Base-by-base conservation (phyloP, 2,888 invertebrate genomes). In the Calameuta filiformis region DNA sequence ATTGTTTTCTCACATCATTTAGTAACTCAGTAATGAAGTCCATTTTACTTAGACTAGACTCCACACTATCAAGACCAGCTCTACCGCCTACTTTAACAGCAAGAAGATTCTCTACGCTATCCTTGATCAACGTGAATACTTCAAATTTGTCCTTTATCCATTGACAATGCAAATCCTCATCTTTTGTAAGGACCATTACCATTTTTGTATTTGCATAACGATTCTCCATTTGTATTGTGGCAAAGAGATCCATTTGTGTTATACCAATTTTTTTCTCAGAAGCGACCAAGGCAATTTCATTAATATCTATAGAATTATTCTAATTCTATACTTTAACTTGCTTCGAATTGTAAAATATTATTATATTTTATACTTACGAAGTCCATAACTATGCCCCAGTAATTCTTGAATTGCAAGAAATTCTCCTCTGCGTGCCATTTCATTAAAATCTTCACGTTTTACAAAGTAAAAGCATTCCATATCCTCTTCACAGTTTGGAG, bases 311-410 rank as follows among this genome's bases (percentile, higher is more conserved):
- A 82, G 81, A 33, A 31, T 15, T 34, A 9, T 71, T 34, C 1
- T 31, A 23, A 56, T 56, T 56, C 23, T 23, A 23, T 56, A 56
- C 6, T 56, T 23, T 23, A 56, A 56, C 56, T 56, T 9, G 0
- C 23, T 23, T 56, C 23, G 56, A 56, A 56, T 56, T 56, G 1
- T 56, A 56, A 9, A 56, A 9, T 1, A 56, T 56, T 23, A 56
- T 56, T 76, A 73, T 75, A 31, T 75, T 15, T 40, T 40, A 73
- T 75, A 87, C 86, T 87, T 85, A 92, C 92, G 88, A 79, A 92
- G 90, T 77, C 92, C 92, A 83, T 91, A 92, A 79, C 88, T 90
- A 75, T 91, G 81, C 11, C 92, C 92, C 12, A 92, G 82, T 35
- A 88, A 80, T 81, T 92, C 92, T 33, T 90, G 89, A n/a, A 91